These are phyloP conservation scores for Saccopteryx bilineata DNA, from an alignment of 2,113 vertebrate genomes.

Conservation along the genomic window DNA sequence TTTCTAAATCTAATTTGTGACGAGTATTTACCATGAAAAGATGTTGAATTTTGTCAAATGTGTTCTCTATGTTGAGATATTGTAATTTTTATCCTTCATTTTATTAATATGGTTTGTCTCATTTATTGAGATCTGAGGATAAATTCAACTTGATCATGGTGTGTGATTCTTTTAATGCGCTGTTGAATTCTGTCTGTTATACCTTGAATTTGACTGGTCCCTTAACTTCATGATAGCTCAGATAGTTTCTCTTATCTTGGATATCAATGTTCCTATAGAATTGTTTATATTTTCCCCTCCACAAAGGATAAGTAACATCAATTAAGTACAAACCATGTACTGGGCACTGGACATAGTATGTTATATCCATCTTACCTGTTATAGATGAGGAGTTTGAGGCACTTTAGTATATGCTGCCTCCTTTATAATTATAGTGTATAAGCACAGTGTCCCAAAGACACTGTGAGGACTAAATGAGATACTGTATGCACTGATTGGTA, in stretches of 20 bases:
- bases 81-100: no score
- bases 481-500: background rate
- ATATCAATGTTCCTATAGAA: background rate
- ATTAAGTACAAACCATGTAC: background rate
- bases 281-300: background rate
- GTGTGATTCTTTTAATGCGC: background rate
- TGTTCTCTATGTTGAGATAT: background rate
- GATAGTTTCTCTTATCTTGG: background rate
- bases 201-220: background rate
- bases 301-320: background rate
- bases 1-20: background rate
- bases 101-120: background rate
- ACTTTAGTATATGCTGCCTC: background rate
- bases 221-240: background rate
- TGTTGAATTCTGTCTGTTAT: background rate
- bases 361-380: background rate
- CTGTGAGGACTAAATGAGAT: background rate
- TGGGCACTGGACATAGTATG: background rate
- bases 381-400: background rate
- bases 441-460: no score
- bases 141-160: background rate
- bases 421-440: background rate
- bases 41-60: background rate
- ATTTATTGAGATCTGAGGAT: background rate
- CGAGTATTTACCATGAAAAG: background rate